These are phyloP conservation scores for Seladonia tumulorum DNA, from an alignment of 2,888 invertebrate genomes.

Conservation along the genomic window DNA sequence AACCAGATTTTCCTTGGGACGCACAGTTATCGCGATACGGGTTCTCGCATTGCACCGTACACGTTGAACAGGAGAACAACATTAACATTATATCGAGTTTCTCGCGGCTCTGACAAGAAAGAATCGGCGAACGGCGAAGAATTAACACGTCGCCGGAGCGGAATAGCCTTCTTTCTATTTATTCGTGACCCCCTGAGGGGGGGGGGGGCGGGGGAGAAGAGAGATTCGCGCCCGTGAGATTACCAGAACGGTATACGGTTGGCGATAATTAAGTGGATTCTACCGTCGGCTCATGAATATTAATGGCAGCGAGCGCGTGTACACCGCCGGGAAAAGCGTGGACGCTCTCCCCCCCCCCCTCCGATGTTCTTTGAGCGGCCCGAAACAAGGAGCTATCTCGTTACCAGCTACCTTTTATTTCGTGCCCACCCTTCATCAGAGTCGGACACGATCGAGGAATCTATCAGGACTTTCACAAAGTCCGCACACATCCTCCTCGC, in stretches of 20 bases:
- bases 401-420: slow-evolving; percentile 26
- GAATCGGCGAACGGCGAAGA: not conserved
- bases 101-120: too few species aligned
- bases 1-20: too few species aligned
- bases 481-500: not conserved
- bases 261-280: slow-evolving; percentile 37
- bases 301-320: slow-evolving; percentile 23
- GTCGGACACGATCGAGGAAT: slow-evolving; percentile 30
- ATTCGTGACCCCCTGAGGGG: not conserved
- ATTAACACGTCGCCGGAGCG: not conserved
- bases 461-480: slow-evolving; percentile 36
- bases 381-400: not conserved
- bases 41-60: too few species aligned
- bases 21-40: too few species aligned
- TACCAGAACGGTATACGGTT: slow-evolving; percentile 19
- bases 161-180: slow-evolving; percentile 29
- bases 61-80: too few species aligned
- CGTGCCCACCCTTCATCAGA: slow-evolving; percentile 24
- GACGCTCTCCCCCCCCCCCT: too few species aligned
- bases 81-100: too few species aligned
- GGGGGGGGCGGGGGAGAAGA: not conserved
- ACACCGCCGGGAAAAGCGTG: not conserved
- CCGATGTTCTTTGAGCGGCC: slow-evolving; percentile 18
- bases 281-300: slow-evolving; percentile 40
- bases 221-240: slow-evolving; percentile 30